Conservation (phyloP, 2,888 invertebrate genomes). For the Halictus quadricinctus region DNA sequence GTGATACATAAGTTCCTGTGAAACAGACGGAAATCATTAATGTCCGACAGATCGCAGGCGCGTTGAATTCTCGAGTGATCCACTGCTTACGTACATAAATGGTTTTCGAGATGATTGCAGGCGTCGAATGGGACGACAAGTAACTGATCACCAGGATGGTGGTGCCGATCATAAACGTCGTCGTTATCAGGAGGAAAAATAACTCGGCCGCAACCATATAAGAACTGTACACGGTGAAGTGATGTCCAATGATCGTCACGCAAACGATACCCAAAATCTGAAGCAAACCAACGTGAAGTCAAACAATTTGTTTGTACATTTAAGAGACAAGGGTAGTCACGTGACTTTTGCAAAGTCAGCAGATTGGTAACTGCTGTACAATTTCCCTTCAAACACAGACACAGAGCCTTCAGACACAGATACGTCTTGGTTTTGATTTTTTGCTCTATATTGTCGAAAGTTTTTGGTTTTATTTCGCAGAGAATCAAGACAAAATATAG, state of each 20-base stretch:
- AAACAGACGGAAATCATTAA: constrained; percentile 58
- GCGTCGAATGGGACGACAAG: constrained; percentile 90
- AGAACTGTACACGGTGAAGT: constrained; percentile 79
- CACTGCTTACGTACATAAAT: constrained; percentile 89
- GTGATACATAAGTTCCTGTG: constrained; percentile 93
- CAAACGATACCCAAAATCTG: constrained; percentile 91
- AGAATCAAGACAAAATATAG: no score
- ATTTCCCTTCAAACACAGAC: no score
- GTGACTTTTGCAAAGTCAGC: no score
- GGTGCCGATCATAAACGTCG: constrained; percentile 91
- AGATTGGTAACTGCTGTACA: no score
- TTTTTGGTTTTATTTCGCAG: no score
- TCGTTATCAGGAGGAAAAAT: constrained; percentile 89
- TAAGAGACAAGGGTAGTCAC: no score
- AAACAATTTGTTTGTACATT: neutral
- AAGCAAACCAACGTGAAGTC: constrained; percentile 59
- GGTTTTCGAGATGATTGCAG: constrained; percentile 92
- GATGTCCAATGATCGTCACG: constrained; percentile 88
- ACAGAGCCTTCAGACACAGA: no score
- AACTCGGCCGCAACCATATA: constrained; percentile 83
- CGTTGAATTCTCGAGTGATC: neutral
- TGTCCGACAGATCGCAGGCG: no score
- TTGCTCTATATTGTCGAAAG: no score
- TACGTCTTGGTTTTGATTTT: no score
- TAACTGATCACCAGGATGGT: constrained; percentile 89